Evolutionary conservation across 1,140 invertebrate species (phyloP).

Genomic region (Amyelois transitella): DNA sequence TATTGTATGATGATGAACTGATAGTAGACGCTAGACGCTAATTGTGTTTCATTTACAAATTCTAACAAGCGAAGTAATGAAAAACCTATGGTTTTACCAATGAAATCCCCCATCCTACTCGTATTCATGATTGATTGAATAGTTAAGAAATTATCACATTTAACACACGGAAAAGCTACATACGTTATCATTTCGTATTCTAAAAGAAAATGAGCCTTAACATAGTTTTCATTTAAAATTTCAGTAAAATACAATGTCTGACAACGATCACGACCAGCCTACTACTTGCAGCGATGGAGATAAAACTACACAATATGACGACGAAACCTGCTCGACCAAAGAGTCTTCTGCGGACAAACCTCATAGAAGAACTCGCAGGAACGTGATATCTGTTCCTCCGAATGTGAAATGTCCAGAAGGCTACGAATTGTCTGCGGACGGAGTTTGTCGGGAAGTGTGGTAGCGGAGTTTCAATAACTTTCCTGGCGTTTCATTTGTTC

Average conservation of each 20-base stretch:
- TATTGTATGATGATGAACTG: too few species aligned
- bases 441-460: neutral
- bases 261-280: neutral
- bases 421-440: neutral
- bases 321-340: neutral
- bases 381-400: neutral
- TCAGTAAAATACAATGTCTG: neutral
- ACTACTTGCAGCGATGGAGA: neutral
- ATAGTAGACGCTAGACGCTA: too few species aligned
- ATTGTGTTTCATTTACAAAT: too few species aligned
- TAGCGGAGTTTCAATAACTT: too few species aligned
- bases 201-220: neutral
- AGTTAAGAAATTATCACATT: too few species aligned
- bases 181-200: too few species aligned
- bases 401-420: neutral
- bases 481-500: too few species aligned
- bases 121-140: too few species aligned
- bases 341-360: neutral
- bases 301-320: neutral
- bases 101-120: too few species aligned
- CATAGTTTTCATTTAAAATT: neutral
- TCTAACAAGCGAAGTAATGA: too few species aligned
- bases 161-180: too few species aligned
- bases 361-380: neutral
- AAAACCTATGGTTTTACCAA: too few species aligned